Percentiles rank a stretch among this genome's conserved stretches.
Conservation (phyloP, 1,140 invertebrate genomes). For the Carcinoscorpius rotundicauda region DNA sequence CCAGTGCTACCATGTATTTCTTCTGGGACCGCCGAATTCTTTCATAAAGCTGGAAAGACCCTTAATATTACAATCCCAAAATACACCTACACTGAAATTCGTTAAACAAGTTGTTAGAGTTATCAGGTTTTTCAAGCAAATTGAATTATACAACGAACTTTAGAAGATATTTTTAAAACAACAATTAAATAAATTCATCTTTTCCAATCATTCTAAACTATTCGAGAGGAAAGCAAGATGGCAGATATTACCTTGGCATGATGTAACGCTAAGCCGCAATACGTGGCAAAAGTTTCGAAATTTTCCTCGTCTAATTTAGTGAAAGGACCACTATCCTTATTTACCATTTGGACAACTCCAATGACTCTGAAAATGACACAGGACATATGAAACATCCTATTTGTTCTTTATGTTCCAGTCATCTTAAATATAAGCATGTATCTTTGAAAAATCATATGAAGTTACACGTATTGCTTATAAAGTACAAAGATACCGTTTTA, state of each 20-base stretch:
- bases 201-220: not conserved
- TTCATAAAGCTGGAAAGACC: constrained; percentile 47
- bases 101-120: no score
- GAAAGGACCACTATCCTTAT: constrained; percentile 55
- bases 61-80: no score
- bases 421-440: not conserved
- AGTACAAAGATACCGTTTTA: no score
- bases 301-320: constrained; percentile 61
- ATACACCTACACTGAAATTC: no score
- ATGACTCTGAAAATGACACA: constrained; percentile 43
- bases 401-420: not conserved
- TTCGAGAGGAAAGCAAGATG: not conserved
- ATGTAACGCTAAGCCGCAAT: constrained; percentile 68
- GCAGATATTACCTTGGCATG: constrained; percentile 48
- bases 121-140: no score
- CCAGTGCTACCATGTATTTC: constrained; percentile 63
- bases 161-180: no score
- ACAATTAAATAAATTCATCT: no score
- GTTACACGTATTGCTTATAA: no score
- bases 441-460: no score
- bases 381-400: not conserved
- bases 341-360: constrained; percentile 77
- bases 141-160: no score
- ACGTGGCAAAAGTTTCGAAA: constrained; percentile 69
- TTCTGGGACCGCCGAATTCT: constrained; percentile 68